Evolutionary conservation across 2,113 vertebrate genomes (phyloP).

Genomic region (Sylvietta virens): DNA sequence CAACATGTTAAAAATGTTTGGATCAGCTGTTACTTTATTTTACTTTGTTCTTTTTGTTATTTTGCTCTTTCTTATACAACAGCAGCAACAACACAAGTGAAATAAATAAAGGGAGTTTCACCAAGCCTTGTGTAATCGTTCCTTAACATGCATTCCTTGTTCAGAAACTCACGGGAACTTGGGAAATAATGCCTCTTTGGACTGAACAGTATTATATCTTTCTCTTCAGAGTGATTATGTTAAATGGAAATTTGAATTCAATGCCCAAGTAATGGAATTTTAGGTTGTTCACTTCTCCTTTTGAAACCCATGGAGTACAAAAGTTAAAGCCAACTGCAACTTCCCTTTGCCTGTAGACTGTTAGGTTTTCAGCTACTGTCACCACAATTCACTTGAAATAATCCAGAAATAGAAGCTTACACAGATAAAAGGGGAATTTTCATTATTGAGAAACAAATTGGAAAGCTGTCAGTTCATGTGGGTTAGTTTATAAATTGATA

Average conservation of each 20-base stretch:
- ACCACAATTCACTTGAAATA: not conserved
- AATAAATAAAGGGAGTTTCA: constrained; percentile 73
- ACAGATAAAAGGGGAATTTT: not conserved
- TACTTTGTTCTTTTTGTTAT: constrained; percentile 60
- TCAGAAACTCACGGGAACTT: not conserved
- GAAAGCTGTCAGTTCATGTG: not conserved
- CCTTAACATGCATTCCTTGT: constrained; percentile 22
- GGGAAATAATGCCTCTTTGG: not conserved
- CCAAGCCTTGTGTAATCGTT: constrained; percentile 44
- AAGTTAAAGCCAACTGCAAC: not conserved
- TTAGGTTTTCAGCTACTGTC: not conserved
- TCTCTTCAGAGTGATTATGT: not conserved
- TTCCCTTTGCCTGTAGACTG: not conserved
- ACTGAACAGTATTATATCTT: not conserved
- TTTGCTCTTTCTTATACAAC: constrained; percentile 62
- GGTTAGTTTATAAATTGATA: not conserved
- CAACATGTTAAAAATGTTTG: constrained; percentile 43
- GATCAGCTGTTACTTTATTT: constrained; percentile 57
- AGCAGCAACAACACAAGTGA: constrained; percentile 62
- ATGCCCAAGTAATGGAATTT: not conserved
- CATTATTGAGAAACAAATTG: not conserved
- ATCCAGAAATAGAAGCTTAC: not conserved
- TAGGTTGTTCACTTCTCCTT: not conserved
- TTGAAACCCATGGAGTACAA: not conserved
- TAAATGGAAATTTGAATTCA: not conserved